Percentiles rank a stretch among this genome's conserved stretches.
phyloP scores from a whole-genome alignment of 2,113 vertebrate genomes.

The Aptenodytes patagonicus region DNA sequence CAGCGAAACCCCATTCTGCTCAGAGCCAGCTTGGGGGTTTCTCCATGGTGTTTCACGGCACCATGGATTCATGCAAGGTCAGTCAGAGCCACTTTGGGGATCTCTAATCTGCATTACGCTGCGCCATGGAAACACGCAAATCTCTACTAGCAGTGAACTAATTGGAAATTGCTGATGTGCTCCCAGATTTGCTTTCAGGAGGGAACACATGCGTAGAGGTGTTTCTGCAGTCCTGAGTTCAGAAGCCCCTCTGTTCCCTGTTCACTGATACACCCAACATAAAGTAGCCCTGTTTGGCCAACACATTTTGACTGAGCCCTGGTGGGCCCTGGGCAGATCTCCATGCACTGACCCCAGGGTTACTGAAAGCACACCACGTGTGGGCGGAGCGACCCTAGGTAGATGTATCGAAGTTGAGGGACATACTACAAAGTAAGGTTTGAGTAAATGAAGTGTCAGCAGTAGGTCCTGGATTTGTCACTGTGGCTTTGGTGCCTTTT shows the following conservation, averaged over 20 bases:
- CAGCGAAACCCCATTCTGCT: background rate
- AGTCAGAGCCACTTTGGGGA: background rate
- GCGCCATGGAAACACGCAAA: background rate
- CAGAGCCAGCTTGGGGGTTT: background rate
- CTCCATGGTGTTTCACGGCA: background rate
- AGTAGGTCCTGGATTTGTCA: background rate
- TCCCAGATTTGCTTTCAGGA: background rate
- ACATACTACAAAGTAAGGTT: background rate
- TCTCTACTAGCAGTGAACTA: background rate
- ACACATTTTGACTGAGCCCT: background rate
- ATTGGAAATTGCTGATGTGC: background rate
- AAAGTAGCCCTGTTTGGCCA: background rate
- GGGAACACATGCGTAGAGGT: background rate
- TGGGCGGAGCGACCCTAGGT: background rate
- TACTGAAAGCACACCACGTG: background rate
- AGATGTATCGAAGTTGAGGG: fast-evolving
- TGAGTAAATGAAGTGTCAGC: background rate
- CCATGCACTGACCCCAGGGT: no score
- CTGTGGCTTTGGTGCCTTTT: background rate
- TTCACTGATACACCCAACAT: background rate
- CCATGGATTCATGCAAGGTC: background rate
- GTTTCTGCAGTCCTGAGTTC: background rate
- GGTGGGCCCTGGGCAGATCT: background rate
- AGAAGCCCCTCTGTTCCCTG: background rate
- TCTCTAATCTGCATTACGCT: background rate